These are phyloP conservation scores for Drosophila recens DNA, from an alignment of 2,888 invertebrate genomes.

Conservation along the genomic window DNA sequence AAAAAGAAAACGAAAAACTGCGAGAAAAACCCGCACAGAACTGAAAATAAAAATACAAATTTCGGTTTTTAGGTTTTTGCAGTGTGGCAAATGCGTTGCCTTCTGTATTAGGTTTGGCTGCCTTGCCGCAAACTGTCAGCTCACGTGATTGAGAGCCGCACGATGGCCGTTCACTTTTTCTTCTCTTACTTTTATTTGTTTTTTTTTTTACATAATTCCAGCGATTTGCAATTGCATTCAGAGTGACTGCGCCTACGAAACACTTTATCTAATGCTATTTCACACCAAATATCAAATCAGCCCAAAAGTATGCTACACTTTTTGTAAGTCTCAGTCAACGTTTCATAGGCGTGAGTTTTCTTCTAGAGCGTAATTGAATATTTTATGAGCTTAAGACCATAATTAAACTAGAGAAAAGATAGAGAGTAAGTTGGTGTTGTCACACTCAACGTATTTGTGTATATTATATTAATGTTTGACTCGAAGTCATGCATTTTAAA, in stretches of 20 bases:
- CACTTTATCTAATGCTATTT: too few relatives aligned
- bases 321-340: not conserved
- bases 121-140: slow-evolving; percentile 68
- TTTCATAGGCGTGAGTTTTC: slow-evolving; percentile 11
- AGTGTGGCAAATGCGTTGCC: slow-evolving; percentile 21
- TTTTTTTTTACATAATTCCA: slow-evolving; percentile 29
- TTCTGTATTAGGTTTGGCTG: slow-evolving; percentile 23
- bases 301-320: slow-evolving; percentile 37
- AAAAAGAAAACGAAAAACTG: slow-evolving; percentile 8
- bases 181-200: not conserved
- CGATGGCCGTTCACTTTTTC: slow-evolving; percentile 1
- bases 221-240: slow-evolving; percentile 40
- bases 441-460: slow-evolving; percentile 10
- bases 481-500: slow-evolving; percentile 19
- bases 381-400: slow-evolving; percentile 12
- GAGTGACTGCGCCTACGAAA: too few relatives aligned
- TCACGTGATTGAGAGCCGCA: slow-evolving; percentile 54
- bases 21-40: slow-evolving; percentile 8
- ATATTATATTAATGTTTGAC: slow-evolving; percentile 10
- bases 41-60: slow-evolving; percentile 38
- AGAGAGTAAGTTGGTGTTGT: not conserved
- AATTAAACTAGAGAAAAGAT: slow-evolving; percentile 3
- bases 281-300: not conserved
- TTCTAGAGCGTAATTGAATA: not conserved
- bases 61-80: slow-evolving; percentile 33